These are phyloP conservation scores for Bos javanicus DNA, from an alignment of 2,113 vertebrate species.

Conservation along the genomic window DNA sequence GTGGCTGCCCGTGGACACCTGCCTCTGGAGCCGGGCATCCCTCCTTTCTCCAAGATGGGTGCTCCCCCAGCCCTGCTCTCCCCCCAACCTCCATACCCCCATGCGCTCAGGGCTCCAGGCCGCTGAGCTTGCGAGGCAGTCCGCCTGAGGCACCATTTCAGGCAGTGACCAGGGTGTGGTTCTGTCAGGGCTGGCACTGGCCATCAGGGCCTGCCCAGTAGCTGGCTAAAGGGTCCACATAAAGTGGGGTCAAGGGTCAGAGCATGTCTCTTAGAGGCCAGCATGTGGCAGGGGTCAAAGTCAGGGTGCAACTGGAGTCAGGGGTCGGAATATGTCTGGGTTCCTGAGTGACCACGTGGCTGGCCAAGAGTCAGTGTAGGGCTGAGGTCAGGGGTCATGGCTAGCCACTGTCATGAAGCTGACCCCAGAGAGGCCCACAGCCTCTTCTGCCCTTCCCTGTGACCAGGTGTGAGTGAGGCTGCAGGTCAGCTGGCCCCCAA, in stretches of 20 bases:
- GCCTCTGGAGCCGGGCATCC: rapidly evolving
- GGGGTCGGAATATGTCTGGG: neutral
- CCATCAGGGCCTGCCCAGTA: neutral
- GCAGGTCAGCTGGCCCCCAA: neutral
- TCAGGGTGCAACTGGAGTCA: neutral
- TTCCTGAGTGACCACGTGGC: neutral
- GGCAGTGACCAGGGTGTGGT: neutral
- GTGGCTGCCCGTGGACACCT: rapidly evolving
- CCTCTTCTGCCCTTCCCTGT: neutral
- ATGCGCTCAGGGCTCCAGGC: neutral
- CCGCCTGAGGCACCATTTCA: neutral
- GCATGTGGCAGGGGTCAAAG: neutral
- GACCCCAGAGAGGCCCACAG: neutral
- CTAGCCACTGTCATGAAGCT: neutral
- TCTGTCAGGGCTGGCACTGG: neutral
- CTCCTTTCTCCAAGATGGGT: too few species aligned
- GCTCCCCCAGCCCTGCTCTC: neutral
- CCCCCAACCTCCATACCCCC: neutral
- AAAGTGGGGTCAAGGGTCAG: neutral
- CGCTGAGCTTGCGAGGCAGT: rapidly evolving
- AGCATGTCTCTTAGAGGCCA: neutral
- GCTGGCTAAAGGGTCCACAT: neutral
- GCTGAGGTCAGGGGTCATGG: neutral
- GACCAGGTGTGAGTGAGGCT: neutral
- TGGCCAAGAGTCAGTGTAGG: neutral